These are phyloP conservation scores for Adineta ricciae DNA, from an alignment of 2,888 invertebrate species.

Conservation along the genomic window DNA sequence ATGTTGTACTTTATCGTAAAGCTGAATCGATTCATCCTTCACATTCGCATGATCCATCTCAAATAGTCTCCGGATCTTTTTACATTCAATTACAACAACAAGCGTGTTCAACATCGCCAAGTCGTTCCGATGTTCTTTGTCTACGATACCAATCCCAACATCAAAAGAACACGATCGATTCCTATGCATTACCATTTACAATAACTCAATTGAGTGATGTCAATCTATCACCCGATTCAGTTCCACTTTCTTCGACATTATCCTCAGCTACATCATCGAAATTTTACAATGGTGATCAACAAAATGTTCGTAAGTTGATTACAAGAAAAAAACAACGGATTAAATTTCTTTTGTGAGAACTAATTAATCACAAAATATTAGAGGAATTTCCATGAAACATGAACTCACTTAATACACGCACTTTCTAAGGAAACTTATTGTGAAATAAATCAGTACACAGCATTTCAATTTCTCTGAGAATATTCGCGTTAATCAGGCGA, in stretches of 20 bases:
- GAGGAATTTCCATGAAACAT: not conserved
- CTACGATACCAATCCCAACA: not conserved
- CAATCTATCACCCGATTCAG: not conserved
- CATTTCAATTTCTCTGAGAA: too few relatives aligned
- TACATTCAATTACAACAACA: not conserved
- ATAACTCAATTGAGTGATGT: not conserved
- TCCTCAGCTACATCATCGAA: not conserved
- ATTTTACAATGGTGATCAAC: conserved; percentile 8
- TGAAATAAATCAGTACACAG: too few relatives aligned
- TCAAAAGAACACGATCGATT: not conserved
- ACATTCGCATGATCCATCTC: not conserved
- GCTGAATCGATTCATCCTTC: not conserved
- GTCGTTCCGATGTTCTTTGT: not conserved
- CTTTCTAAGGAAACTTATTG: too few relatives aligned
- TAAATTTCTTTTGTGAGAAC: not conserved
- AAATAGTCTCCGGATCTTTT: not conserved
- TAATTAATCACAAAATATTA: not conserved
- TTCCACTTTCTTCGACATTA: not conserved
- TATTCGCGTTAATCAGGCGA: too few relatives aligned
- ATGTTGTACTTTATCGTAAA: not conserved
- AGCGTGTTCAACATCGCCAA: not conserved
- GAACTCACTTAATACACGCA: too few relatives aligned
- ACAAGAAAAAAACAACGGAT: not conserved
- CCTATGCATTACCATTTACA: not conserved
- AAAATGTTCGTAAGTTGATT: not conserved